Conservation (phyloP, 2,113 vertebrate species). For the Prunella fulvescens region DNA sequence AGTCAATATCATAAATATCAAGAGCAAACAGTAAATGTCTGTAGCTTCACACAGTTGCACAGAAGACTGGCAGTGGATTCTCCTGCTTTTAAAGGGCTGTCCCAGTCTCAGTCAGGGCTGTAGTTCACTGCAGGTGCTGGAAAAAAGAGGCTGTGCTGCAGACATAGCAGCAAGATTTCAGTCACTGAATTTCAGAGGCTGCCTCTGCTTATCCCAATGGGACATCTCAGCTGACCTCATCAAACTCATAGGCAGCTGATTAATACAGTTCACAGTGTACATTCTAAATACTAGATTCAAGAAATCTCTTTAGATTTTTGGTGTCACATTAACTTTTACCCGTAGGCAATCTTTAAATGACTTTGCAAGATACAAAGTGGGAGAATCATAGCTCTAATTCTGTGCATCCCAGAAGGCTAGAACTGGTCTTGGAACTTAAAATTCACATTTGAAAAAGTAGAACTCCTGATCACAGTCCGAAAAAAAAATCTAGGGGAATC, state of each 20-base stretch:
- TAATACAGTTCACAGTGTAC: not conserved
- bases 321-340: not conserved
- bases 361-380: not conserved
- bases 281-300: not conserved
- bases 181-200: not conserved
- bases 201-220: not conserved
- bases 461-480: not conserved
- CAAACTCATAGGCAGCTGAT: not conserved
- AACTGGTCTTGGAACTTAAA: not conserved
- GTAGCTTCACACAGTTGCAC: not conserved
- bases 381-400: not conserved
- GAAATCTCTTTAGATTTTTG: not conserved
- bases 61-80: not conserved
- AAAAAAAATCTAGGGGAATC: not conserved
- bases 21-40: constrained; percentile 42
- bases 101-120: not conserved
- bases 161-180: not conserved
- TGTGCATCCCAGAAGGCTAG: not conserved
- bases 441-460: not conserved
- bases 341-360: not conserved
- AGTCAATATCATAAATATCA: constrained; percentile 56
- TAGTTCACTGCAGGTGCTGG: not conserved
- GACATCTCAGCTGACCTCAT: not conserved
- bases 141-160: not conserved
- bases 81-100: not conserved